Conservation (phyloP, 2,113 vertebrate species). For the Phylloscopus whistleri region DNA sequence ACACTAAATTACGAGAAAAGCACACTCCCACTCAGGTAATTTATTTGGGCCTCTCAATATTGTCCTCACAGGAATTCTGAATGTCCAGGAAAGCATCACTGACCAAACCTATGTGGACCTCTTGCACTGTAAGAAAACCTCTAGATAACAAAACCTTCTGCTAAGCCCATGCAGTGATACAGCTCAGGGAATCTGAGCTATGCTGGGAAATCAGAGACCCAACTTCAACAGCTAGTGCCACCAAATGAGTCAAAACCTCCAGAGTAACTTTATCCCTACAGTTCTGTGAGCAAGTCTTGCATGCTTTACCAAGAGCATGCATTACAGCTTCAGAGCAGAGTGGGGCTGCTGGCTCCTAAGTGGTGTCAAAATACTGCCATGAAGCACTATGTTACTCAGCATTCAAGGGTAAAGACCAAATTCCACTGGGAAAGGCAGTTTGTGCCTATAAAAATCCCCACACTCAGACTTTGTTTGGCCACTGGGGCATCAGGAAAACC, state of each 20-base stretch:
- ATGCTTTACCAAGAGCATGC: background rate
- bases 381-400: background rate
- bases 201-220: background rate
- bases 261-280: background rate
- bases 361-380: background rate
- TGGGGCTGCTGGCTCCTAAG: background rate
- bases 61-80: background rate
- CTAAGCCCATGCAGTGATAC: background rate
- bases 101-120: background rate
- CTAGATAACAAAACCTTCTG: background rate
- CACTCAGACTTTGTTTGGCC: background rate
- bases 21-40: background rate
- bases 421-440: background rate
- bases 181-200: background rate
- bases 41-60: background rate
- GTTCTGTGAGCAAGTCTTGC: background rate
- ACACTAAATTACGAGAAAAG: background rate
- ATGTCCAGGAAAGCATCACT: background rate
- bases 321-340: background rate
- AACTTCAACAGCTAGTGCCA: background rate
- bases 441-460: background rate
- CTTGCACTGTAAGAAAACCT: background rate
- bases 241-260: conserved; percentile 26
- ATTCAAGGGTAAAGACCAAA: background rate
- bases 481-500: background rate